Evolutionary conservation across 1,140 invertebrate species (phyloP).

Genomic region (Saxidomus purpurata): DNA sequence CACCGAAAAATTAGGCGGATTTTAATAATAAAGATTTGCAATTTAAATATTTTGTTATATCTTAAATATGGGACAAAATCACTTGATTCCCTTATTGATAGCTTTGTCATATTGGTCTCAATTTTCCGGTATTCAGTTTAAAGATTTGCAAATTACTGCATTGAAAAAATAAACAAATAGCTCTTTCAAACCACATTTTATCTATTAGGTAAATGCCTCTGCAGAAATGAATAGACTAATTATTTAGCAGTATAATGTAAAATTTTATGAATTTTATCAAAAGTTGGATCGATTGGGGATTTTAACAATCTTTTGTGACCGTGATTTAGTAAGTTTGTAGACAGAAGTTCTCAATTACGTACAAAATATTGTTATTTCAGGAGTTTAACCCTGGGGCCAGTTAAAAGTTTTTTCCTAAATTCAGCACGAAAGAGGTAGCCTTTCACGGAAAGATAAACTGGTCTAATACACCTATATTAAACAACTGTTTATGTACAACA

Average conservation of each 20-base stretch:
- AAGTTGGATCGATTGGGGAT: background rate
- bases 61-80: background rate
- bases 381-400: too few relatives aligned
- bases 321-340: background rate
- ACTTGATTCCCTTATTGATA: background rate
- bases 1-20: too few relatives aligned
- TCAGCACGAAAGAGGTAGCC: too few relatives aligned
- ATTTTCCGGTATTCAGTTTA: background rate
- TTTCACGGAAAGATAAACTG: too few relatives aligned
- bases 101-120: background rate
- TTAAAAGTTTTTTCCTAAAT: too few relatives aligned
- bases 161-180: background rate
- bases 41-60: too few relatives aligned
- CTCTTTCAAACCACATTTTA: background rate
- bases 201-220: background rate
- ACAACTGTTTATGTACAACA: too few relatives aligned
- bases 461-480: too few relatives aligned
- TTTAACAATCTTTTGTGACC: background rate
- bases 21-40: too few relatives aligned
- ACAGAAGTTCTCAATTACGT: too few relatives aligned
- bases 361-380: too few relatives aligned
- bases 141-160: constrained; percentile 5
- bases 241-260: constrained; percentile 9
- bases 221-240: background rate
- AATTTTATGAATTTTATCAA: constrained; percentile 34